Evolutionary conservation across 2,888 invertebrate species (phyloP).

Genomic region (Drosophila nigricruria): DNA sequence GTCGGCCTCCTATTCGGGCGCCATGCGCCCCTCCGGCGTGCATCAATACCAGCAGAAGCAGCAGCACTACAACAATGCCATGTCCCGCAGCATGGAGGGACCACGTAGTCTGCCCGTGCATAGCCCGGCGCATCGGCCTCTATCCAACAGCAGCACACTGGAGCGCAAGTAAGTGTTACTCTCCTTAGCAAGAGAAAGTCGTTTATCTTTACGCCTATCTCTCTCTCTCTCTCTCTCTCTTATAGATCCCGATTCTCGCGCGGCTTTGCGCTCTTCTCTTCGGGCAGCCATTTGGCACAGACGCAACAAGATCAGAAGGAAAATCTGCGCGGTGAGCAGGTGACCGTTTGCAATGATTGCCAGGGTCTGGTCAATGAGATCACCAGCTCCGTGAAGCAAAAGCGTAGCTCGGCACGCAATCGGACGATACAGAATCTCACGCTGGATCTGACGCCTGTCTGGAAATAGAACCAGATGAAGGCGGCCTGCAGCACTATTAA

Average conservation of each 20-base stretch:
- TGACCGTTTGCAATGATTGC: constrained; percentile 97
- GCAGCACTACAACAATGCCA: constrained; percentile 83
- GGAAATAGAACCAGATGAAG: constrained; percentile 85
- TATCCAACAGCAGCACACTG: constrained; percentile 86
- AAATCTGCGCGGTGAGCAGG: constrained; percentile 90
- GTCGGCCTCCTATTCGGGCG: constrained; percentile 78
- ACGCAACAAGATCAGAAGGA: constrained; percentile 86
- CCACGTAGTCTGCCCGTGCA: constrained; percentile 86
- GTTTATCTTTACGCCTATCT: not conserved
- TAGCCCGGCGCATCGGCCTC: constrained; percentile 84
- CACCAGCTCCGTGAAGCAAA: constrained; percentile 92
- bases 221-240: constrained; percentile 44
- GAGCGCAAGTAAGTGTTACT: constrained; percentile 86
- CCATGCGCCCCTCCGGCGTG: constrained; percentile 66
- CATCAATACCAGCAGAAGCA: constrained; percentile 72
- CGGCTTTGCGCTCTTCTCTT: constrained; percentile 87
- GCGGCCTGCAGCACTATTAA: constrained; percentile 27
- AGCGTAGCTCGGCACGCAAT: constrained; percentile 93
- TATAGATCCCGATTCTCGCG: constrained; percentile 88
- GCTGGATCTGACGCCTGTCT: constrained; percentile 93
- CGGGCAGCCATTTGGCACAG: constrained; percentile 85
- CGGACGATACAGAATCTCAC: constrained; percentile 93
- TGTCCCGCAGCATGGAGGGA: constrained; percentile 88
- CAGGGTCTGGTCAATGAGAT: constrained; percentile 97
- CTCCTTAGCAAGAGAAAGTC: not conserved